These are phyloP conservation scores for Trissolcus brochymenae DNA, from an alignment of 2,888 invertebrate species.

Conservation along the genomic window DNA sequence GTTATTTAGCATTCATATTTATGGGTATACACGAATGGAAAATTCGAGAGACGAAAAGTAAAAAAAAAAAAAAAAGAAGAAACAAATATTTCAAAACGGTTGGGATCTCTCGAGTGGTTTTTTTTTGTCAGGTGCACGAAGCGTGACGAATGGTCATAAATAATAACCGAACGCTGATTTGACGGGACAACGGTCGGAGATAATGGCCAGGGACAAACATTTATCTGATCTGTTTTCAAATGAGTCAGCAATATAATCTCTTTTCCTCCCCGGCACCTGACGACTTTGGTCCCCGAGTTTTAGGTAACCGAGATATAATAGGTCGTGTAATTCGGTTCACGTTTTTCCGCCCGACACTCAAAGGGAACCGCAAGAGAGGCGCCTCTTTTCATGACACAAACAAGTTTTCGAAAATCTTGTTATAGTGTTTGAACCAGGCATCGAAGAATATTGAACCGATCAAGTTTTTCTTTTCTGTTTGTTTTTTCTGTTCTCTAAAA, in stretches of 20 bases:
- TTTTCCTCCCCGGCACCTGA: slow-evolving; percentile 37
- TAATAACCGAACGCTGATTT: slow-evolving; percentile 42
- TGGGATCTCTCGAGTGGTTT: not conserved
- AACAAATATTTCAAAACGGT: too few relatives aligned
- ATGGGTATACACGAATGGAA: too few relatives aligned
- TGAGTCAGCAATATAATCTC: slow-evolving; percentile 44
- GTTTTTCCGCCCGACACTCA: slow-evolving; percentile 32
- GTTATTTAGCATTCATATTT: too few relatives aligned
- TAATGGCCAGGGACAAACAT: slow-evolving; percentile 36
- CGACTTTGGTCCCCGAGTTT: slow-evolving; percentile 20
- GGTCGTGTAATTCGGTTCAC: slow-evolving; percentile 45
- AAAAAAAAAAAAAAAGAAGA: too few relatives aligned
- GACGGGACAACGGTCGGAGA: slow-evolving; percentile 39
- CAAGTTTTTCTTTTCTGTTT: not conserved
- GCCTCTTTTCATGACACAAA: slow-evolving; percentile 34
- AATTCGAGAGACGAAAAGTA: too few relatives aligned
- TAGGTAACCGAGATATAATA: slow-evolving; percentile 34
- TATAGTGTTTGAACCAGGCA: slow-evolving; percentile 32
- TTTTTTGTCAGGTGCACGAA: slow-evolving; percentile 15
- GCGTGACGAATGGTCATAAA: slow-evolving; percentile 37
- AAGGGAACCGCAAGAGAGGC: slow-evolving; percentile 37
- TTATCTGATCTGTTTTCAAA: slow-evolving; percentile 49
- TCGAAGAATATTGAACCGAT: slow-evolving; percentile 6
- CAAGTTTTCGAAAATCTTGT: slow-evolving; percentile 48
- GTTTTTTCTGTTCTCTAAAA: not conserved